These are phyloP conservation scores for Hydrolagus colliei DNA, from an alignment of 2,797 vertebrate genomes.

Conservation along the genomic window DNA sequence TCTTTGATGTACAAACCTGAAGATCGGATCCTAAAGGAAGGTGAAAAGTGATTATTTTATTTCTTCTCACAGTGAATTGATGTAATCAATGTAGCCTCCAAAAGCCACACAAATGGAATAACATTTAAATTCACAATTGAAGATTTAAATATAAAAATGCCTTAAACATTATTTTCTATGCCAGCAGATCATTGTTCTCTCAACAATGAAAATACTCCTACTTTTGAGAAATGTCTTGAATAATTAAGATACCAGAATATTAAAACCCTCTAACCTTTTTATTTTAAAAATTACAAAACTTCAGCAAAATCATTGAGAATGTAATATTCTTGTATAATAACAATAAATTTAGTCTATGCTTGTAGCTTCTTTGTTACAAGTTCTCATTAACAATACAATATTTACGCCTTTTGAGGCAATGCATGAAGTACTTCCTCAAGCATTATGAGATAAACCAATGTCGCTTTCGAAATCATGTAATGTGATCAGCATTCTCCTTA, in stretches of 20 bases:
- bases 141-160: neutral
- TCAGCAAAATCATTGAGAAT: too few species aligned
- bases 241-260: too few species aligned
- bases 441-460: neutral
- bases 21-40: conserved; percentile 64
- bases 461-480: neutral
- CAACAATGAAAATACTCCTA: neutral
- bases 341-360: too few species aligned
- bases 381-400: neutral
- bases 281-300: too few species aligned
- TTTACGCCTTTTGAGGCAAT: too few species aligned
- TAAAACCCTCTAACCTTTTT: too few species aligned
- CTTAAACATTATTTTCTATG: too few species aligned
- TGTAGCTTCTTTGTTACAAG: neutral
- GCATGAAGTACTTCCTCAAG: neutral
- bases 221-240: neutral
- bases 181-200: neutral
- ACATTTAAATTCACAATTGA: neutral
- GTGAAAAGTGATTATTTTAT: neutral
- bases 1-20: conserved; percentile 69
- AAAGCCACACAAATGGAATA: neutral
- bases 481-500: neutral
- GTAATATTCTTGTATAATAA: too few species aligned
- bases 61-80: neutral
- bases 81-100: too few species aligned